phyloP scores from a whole-genome alignment of 2,113 vertebrate species.

The Mormyrus lacerda region DNA sequence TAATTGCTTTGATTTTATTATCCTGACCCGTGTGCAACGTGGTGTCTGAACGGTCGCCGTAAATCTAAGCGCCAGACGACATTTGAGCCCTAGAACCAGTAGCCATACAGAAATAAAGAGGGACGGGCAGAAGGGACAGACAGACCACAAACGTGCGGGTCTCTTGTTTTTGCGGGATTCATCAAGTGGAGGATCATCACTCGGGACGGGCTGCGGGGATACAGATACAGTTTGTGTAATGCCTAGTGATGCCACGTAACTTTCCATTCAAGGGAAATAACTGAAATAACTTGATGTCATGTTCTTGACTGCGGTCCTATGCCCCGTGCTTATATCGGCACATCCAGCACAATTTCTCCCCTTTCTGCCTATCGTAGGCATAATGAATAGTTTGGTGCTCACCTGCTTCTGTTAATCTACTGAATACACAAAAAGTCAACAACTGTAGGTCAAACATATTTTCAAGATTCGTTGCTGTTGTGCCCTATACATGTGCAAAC shows the following conservation, averaged over 20 bases:
- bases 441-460: neutral
- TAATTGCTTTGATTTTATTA: neutral
- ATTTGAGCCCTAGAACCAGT: neutral
- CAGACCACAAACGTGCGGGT: neutral
- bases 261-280: neutral
- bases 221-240: neutral
- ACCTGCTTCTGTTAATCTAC: neutral
- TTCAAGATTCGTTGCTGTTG: neutral
- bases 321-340: neutral
- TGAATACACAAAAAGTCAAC: neutral
- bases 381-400: neutral
- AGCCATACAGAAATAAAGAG: neutral
- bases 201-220: neutral
- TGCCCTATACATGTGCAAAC: neutral
- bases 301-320: neutral
- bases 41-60: neutral
- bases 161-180: neutral
- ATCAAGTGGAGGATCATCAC: neutral
- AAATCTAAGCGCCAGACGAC: neutral
- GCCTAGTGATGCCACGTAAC: neutral
- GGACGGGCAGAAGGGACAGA: neutral
- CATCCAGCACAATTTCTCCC: neutral
- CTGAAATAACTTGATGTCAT: neutral
- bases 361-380: neutral
- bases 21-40: neutral